These are phyloP conservation scores for Neosilurus mollespiculum DNA, from an alignment of 2,797 vertebrate genomes.

Conservation along the genomic window DNA sequence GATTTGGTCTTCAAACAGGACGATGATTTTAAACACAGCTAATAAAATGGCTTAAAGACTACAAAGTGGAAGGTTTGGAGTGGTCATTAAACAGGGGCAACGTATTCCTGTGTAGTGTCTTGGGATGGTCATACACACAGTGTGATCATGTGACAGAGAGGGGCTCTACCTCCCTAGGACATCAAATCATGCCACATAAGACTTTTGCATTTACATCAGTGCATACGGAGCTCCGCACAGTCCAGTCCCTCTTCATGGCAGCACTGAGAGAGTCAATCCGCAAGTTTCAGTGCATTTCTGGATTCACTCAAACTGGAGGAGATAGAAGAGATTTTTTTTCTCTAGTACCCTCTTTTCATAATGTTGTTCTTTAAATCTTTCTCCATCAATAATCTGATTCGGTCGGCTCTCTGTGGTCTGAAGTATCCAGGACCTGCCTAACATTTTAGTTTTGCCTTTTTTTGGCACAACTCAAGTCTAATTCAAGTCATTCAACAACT, in stretches of 20 bases:
- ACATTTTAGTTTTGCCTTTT: neutral
- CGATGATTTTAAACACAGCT: neutral
- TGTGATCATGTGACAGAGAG: too few species aligned
- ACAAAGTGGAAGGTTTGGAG: neutral
- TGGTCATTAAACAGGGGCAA: neutral
- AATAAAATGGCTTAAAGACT: neutral
- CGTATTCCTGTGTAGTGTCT: too few species aligned
- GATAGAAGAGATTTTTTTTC: neutral
- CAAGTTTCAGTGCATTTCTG: slow-evolving; percentile 1
- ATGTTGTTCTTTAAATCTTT: neutral
- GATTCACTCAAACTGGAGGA: neutral
- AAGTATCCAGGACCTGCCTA: neutral
- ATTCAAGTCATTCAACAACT: neutral
- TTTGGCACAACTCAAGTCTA: neutral
- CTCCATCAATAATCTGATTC: neutral
- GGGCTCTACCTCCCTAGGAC: too few species aligned
- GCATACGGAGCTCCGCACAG: neutral
- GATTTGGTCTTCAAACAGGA: neutral
- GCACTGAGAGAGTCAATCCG: neutral
- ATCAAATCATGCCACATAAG: neutral
- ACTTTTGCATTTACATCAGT: neutral
- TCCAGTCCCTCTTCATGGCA: neutral
- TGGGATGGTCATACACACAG: too few species aligned
- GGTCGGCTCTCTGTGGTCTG: neutral
- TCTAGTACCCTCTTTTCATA: neutral